Conservation (phyloP, 1,140 invertebrate genomes). For the Aphidius gifuensis region DNA sequence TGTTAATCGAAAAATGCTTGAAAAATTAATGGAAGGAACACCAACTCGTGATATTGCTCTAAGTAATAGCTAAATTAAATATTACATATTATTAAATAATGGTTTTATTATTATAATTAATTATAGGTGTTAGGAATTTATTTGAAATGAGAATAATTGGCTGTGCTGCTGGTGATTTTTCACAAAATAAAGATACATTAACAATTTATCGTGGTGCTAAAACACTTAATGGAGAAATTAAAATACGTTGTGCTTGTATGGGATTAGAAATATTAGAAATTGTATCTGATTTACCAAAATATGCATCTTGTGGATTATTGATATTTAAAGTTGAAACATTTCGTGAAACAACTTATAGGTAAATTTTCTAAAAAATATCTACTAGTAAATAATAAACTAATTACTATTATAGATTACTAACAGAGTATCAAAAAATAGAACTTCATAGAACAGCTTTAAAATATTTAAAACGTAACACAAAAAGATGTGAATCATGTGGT, state of each 20-base stretch:
- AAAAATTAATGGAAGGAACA: conserved; percentile 54
- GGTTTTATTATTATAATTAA: conserved; percentile 18
- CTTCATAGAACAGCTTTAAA: conserved; percentile 59
- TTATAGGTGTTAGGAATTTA: conserved; percentile 56
- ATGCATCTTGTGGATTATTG: conserved; percentile 62
- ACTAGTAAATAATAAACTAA: neutral
- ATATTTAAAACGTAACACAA: conserved; percentile 58
- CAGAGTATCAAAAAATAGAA: conserved; percentile 62
- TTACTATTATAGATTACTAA: conserved; percentile 52
- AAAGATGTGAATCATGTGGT: conserved; percentile 57
- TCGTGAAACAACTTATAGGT: conserved; percentile 58
- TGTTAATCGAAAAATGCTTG: conserved; percentile 58
- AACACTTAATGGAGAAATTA: conserved; percentile 24
- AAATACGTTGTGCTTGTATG: conserved; percentile 39
- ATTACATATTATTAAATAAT: conserved; percentile 4
- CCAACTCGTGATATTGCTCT: conserved; percentile 49
- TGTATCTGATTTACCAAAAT: conserved; percentile 55
- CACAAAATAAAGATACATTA: conserved; percentile 38
- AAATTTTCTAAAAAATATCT: conserved; percentile 17
- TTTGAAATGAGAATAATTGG: conserved; percentile 60
- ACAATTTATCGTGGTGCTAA: conserved; percentile 45
- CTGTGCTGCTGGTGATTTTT: conserved; percentile 60
- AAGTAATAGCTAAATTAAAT: conserved; percentile 37
- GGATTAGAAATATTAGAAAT: conserved; percentile 31
- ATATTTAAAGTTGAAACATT: conserved; percentile 58